Percentiles rank a stretch among this genome's conserved stretches.
Evolutionary conservation across 2,113 vertebrate genomes (phyloP).

Genomic region (Cryptoleucopteryx plumbea): DNA sequence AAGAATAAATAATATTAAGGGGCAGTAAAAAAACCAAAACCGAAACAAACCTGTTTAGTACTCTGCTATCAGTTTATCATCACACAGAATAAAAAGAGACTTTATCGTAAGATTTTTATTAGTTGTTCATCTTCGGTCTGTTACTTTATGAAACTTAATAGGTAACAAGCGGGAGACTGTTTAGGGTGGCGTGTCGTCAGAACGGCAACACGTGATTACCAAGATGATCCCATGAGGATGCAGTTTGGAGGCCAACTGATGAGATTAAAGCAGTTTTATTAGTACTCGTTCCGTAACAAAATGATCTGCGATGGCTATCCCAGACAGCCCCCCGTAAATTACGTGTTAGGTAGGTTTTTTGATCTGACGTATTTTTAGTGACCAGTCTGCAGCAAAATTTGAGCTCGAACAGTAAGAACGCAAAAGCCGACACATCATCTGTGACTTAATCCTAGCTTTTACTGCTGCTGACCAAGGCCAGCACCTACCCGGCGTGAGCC

Average conservation of each 20-base stretch:
- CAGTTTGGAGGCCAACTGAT: not conserved
- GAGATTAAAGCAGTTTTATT: not conserved
- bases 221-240: not conserved
- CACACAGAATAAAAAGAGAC: not conserved
- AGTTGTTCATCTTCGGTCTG: not conserved
- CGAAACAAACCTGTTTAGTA: not conserved
- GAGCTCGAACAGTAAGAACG: not conserved
- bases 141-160: not conserved
- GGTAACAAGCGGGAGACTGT: not conserved
- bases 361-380: not conserved
- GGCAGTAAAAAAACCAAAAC: not conserved
- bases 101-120: not conserved
- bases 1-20: not conserved
- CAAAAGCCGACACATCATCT: conserved; percentile 27
- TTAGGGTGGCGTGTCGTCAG: not conserved
- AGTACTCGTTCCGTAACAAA: not conserved
- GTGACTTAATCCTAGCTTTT: conserved; percentile 32
- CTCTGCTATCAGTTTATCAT: not conserved
- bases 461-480: not conserved
- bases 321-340: not conserved
- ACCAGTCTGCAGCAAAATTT: not conserved
- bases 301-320: not conserved
- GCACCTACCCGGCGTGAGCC: fast-evolving
- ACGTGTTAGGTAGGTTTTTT: not conserved
- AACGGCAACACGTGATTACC: not conserved